These are phyloP conservation scores for Buceros bicornis DNA, from an alignment of 2,797 vertebrate genomes.

Conservation along the genomic window DNA sequence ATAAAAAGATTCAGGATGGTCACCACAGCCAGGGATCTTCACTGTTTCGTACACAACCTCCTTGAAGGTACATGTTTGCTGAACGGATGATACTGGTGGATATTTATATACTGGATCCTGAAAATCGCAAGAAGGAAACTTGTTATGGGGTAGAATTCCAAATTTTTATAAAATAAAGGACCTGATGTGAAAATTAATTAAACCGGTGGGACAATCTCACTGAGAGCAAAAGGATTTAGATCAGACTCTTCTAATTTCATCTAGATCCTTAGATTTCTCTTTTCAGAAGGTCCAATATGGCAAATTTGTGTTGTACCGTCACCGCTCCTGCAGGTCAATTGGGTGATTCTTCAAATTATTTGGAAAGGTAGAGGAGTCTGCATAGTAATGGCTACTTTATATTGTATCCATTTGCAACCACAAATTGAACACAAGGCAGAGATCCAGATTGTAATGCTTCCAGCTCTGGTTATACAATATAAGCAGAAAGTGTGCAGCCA, in stretches of 20 bases:
- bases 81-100: slow-evolving; percentile 70
- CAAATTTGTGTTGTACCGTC: background rate
- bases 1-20: slow-evolving; percentile 79
- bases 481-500: background rate
- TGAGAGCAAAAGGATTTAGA: background rate
- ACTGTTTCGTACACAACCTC: slow-evolving; percentile 87
- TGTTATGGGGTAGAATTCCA: background rate
- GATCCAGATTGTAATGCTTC: background rate
- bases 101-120: slow-evolving; percentile 87
- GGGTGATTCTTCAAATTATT: background rate
- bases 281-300: background rate
- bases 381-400: background rate
- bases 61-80: slow-evolving; percentile 87
- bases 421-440: background rate
- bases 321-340: background rate
- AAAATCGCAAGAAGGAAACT: slow-evolving; percentile 23
- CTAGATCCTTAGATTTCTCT: background rate
- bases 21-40: slow-evolving; percentile 85
- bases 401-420: background rate
- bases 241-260: background rate
- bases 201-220: background rate
- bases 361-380: background rate
- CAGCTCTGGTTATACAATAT: background rate
- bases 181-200: background rate
- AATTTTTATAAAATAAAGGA: background rate